Percentiles rank a stretch among this genome's conserved stretches.
Conservation (phyloP, 2,888 invertebrate species). For the Vanessa cardui region DNA sequence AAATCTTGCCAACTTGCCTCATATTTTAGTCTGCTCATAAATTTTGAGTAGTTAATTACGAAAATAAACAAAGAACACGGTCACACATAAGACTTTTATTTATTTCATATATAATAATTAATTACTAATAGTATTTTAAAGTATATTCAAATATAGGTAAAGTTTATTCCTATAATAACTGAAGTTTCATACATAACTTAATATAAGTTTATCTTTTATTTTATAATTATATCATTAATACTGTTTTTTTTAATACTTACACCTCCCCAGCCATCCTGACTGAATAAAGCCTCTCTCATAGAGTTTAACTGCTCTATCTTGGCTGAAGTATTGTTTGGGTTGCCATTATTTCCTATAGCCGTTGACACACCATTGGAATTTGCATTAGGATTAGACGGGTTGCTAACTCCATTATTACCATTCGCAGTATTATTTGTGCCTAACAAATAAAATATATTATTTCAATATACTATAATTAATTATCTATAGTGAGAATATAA, state of each 20-base stretch:
- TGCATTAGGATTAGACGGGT: slow-evolving; percentile 66
- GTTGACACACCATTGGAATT: slow-evolving; percentile 67
- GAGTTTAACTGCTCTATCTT: slow-evolving; percentile 94
- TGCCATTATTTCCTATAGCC: slow-evolving; percentile 72
- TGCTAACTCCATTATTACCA: slow-evolving; percentile 74
- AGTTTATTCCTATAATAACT: too few species aligned
- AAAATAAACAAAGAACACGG: slow-evolving; percentile 27
- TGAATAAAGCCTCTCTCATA: slow-evolving; percentile 95
- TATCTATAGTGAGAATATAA: background rate
- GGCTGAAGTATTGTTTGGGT: slow-evolving; percentile 85
- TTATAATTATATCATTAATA: background rate
- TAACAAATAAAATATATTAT: slow-evolving; percentile 38
- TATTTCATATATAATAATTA: slow-evolving; percentile 17
- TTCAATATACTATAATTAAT: background rate
- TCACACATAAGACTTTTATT: slow-evolving; percentile 14
- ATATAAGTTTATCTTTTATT: too few species aligned
- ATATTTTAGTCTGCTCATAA: slow-evolving; percentile 31
- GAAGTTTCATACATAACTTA: too few species aligned
- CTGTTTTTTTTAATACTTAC: slow-evolving; percentile 81
- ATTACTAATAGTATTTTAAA: background rate
- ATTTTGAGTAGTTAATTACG: slow-evolving; percentile 16
- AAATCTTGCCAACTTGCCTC: slow-evolving; percentile 36
- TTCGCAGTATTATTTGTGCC: slow-evolving; percentile 70
- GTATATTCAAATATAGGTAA: too few species aligned
- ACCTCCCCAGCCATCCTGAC: slow-evolving; percentile 97